Base-by-base conservation (phyloP, 2,113 vertebrate genomes). In the Oreotrochilus melanogaster region DNA sequence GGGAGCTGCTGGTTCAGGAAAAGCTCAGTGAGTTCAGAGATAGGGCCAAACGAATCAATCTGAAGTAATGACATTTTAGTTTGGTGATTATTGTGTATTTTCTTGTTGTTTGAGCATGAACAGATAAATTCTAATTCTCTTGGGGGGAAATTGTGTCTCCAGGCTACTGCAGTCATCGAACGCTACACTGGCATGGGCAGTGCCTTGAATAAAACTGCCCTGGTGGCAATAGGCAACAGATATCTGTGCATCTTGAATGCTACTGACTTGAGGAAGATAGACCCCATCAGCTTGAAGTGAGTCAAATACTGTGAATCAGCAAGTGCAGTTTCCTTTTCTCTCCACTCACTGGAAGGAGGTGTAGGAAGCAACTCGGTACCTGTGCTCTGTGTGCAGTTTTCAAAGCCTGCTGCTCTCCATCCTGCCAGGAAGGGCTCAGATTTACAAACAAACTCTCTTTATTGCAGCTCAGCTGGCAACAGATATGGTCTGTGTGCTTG, bases 161-260 rank as follows among this genome's bases (percentile, higher is more conserved):
- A 98, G 99, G 98, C 97, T 91, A 88, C 95, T 6, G 81, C 70
- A 39, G 85, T 98, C 5, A 98, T 99, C 17, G 67, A 60, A 17
- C 89, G 71, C 47, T 99, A 98, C 6, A 6, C 97, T 69, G 89
- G 6, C 15, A 75, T 60, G 10, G 65, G 74, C 1, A 96, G 97
- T 22, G n/a, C 42, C 31, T 90, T 99, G 43, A 93, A 98, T 18
- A 90, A 67, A 24, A 30, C 71, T 0, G 97, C 96, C 14, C 96
- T 99, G 89, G 87, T 93, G 0, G 27, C n/a, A 14, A 95, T 99
- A 1, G 93, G 94, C 10, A 93, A 95, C 2, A 8, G 17, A 8
- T 98, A 98, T 60, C 14, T 99, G 24, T 99, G 99, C 80, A 72
- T 83, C 11, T 95, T 99, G 54, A 94, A 91, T 1, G 25, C 5